Evolutionary conservation across 2,797 vertebrate genomes (phyloP), one percentile per base, ranked within the genome.

Genomic region (Alca torda): DNA sequence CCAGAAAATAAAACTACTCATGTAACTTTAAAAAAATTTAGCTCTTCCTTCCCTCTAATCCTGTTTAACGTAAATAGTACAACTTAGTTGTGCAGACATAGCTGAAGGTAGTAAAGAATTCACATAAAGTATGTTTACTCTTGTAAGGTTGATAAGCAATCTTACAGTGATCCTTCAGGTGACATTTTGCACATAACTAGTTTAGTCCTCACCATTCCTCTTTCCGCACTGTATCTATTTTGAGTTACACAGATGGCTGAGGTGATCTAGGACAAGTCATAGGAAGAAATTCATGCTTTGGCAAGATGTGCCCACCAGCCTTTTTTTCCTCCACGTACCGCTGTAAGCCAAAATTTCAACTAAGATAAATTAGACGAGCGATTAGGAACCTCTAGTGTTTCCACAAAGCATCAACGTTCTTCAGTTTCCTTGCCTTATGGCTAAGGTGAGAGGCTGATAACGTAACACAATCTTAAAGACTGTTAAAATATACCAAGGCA

Each of bases 181-280:
- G 82, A 89, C 82, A 46, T 65, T 61, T 54, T 80, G 65, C 78
- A 90, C 69, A 6, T 4, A 81, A 50, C 41, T 10, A 10, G n/a
- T 48, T 31, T 35, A 53, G n/a, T 26, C 67, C 73, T 74, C 84
- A 1, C 69, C 17, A 37, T 2, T 75, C 70, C 69, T 67, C 92
- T n/a, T 15, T 31, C 39, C 69, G 77, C 43, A 4, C 64, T 51
- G 61, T 74, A 84, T 18, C 89, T 94, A 68, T 76, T 91, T 65
- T 37, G 67, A 72, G 81, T 77, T 79, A 20, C 46, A 79, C 90
- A 85, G 87, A 76, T 84, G 81, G 87, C 87, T 64, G 89, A 94
- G 93, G 80, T 81, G 85, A 85, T 91, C 75, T 37, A 82, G 92
- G 93, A 89, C 50, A 41, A n/a, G 50, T 84, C 79, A 41, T 21